Evolutionary conservation across 1,140 invertebrate species (phyloP).

Genomic region (Contarinia nasturtii): DNA sequence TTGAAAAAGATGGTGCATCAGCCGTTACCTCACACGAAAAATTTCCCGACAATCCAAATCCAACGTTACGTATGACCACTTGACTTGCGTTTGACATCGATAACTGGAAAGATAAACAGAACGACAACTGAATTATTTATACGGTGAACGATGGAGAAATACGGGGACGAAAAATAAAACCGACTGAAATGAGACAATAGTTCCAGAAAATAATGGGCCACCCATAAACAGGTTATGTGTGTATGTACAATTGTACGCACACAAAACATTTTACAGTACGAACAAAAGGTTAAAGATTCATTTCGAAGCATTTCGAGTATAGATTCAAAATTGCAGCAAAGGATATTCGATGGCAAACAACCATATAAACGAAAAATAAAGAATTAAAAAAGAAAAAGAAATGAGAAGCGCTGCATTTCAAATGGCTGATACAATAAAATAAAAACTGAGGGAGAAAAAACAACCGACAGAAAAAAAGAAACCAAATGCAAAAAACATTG

Average conservation of each 20-base stretch:
- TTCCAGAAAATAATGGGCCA: neutral
- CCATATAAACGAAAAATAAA: too few relatives aligned
- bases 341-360: neutral
- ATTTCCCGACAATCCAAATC: conserved; percentile 53
- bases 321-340: neutral
- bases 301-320: too few relatives aligned
- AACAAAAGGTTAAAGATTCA: too few relatives aligned
- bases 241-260: neutral
- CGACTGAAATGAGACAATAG: neutral
- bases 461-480: too few relatives aligned
- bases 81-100: conserved; percentile 50
- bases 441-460: neutral
- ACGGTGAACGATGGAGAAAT: too few relatives aligned
- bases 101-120: conserved; percentile 30
- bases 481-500: too few relatives aligned
- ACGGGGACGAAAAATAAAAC: neutral
- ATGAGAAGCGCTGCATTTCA: too few relatives aligned
- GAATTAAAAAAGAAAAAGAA: too few relatives aligned
- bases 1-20: conserved; percentile 54
- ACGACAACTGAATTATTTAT: neutral
- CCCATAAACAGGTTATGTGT: neutral
- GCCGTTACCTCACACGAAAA: conserved; percentile 75
- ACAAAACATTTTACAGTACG: too few relatives aligned
- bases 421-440: too few relatives aligned
- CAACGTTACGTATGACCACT: conserved; percentile 49